A percentile compares a stretch with the other conserved stretches of the same genome.
Evolutionary conservation across 2,113 vertebrate species (phyloP).

Genomic region (Passerina amoena): DNA sequence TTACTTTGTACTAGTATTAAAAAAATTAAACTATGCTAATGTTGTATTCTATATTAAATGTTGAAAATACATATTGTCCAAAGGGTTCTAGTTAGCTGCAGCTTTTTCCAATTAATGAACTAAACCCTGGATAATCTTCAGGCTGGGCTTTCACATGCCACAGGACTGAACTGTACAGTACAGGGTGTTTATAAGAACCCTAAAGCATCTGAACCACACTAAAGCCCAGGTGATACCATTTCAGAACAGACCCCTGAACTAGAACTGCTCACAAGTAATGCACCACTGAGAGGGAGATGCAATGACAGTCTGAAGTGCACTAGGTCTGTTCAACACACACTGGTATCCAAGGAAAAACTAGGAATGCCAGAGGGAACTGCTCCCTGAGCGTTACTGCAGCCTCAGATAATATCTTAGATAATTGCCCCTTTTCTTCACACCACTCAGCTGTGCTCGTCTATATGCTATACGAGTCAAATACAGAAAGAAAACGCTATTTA

Average conservation of each 20-base stretch:
- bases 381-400: accelerated
- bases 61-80: not conserved
- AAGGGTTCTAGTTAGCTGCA: not conserved
- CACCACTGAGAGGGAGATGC: not conserved
- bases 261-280: not conserved
- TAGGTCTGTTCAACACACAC: not conserved
- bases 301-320: not conserved
- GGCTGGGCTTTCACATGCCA: not conserved
- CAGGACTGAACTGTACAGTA: not conserved
- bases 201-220: not conserved
- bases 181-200: not conserved
- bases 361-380: not conserved
- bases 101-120: not conserved
- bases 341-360: not conserved
- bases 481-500: not conserved
- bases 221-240: not conserved
- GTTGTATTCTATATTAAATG: not conserved
- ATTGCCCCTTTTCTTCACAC: not conserved
- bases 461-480: not conserved
- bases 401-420: not conserved
- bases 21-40: not conserved
- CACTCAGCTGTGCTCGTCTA: not conserved
- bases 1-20: not conserved
- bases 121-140: not conserved
- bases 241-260: not conserved